These are phyloP conservation scores for Phasia obesa DNA, from an alignment of 2,888 invertebrate species.

Conservation along the genomic window DNA sequence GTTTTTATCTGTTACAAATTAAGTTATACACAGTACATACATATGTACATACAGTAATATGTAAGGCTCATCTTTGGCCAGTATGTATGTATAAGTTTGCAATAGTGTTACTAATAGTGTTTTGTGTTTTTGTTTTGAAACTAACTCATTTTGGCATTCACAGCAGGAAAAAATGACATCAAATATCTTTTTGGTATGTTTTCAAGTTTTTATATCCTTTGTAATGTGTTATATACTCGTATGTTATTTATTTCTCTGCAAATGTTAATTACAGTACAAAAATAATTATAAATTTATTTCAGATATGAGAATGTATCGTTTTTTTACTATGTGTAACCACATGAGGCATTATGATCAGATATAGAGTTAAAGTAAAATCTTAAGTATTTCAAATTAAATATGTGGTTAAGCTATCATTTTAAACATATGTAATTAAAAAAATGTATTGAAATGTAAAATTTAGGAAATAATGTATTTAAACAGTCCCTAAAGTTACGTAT, in stretches of 20 bases:
- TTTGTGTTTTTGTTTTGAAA: slow-evolving; percentile 22
- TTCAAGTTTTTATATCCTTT: slow-evolving; percentile 33
- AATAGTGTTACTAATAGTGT: slow-evolving; percentile 25
- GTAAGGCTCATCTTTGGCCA: too few relatives aligned
- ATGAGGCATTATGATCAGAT: too few relatives aligned
- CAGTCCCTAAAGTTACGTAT: too few relatives aligned
- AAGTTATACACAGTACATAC: not conserved
- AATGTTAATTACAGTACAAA: not conserved
- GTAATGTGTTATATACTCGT: not conserved
- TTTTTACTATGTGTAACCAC: too few relatives aligned
- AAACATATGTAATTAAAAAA: too few relatives aligned
- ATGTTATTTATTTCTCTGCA: not conserved
- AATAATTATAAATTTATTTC: too few relatives aligned
- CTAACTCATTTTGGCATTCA: slow-evolving; percentile 45
- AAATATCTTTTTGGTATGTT: slow-evolving; percentile 60
- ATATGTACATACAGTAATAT: not conserved
- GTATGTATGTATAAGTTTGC: not conserved
- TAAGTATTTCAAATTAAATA: too few relatives aligned
- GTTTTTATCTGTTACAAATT: not conserved
- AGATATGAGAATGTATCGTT: too few relatives aligned
- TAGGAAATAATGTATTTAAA: too few relatives aligned
- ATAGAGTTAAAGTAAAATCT: too few relatives aligned
- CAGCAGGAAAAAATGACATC: slow-evolving; percentile 39
- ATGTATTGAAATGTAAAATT: too few relatives aligned
- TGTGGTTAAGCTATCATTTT: too few relatives aligned